Evolutionary conservation across 2,797 vertebrate genomes (phyloP), one percentile per base, ranked within the genome.

Genomic region (Rhodeus uyekii): DNA sequence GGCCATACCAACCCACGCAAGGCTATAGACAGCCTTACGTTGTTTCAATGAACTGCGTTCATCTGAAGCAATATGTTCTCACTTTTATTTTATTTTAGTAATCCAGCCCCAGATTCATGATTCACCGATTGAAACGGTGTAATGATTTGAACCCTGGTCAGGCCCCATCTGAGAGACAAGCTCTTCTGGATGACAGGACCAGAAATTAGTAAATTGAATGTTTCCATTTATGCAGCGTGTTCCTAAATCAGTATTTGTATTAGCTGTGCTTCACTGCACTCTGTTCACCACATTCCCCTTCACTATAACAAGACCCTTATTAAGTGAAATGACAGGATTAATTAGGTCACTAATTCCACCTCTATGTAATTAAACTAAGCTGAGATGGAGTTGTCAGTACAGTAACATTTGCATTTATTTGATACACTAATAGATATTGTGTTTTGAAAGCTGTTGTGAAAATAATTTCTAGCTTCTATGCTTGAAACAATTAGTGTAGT

Each of bases 251-350:
- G 79, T 80, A 68, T 68, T 79, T 65, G 72, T 19, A 34, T 76
- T 46, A 13, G 63, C 36, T 69, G 53, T 58, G 18, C 8, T 78
- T 78, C 60, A 55, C 12, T 44, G 73, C 32, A 34, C 64, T 73
- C 39, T 29, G 29, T 74, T 77, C 22, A 44, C 8, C 50, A 19
- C 38, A 72, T 34, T 1, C 53, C 32, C 53, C 9, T 69, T 60
- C 24, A 77, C 46, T 64, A 42, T 27, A 77, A 46, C 50, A 64
- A 73, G 73, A 63, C 38, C 60, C 64, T 71, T 81, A 84, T 78
- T 71, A 64, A 69, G 39, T 1, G 10, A 69, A 65, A 42, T 77
- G 61, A 74, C 42, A 64, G 46, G 68, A 65, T 32, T 68, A 64
- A 75, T 58, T 38, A 44, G 82, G 74, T 75, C 63, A 64, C 71